A percentile compares a stretch with the other conserved stretches of the same genome.
Evolutionary conservation across 1,140 invertebrate species (phyloP).

Genomic region (Hylyphantes graminicola): DNA sequence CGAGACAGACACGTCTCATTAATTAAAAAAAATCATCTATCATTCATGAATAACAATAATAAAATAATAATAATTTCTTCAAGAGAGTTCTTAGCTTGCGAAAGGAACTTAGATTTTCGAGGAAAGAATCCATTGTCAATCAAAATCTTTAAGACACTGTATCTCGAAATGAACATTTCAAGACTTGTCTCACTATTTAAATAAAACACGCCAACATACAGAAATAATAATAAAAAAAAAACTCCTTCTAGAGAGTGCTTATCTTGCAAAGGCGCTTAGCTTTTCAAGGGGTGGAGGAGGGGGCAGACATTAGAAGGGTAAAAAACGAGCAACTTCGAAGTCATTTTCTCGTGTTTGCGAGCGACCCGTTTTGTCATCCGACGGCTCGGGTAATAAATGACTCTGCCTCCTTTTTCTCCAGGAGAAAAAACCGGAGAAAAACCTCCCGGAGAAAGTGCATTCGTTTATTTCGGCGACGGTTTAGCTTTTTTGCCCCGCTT

Average conservation of each 20-base stretch:
- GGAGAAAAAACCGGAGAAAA: slow-evolving; percentile 12
- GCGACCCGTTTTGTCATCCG: slow-evolving; percentile 41
- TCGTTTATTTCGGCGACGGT: slow-evolving; percentile 38
- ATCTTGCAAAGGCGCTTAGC: background rate
- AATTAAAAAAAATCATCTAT: too few species aligned
- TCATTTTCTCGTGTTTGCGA: slow-evolving; percentile 39
- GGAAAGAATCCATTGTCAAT: too few species aligned
- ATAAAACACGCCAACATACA: background rate
- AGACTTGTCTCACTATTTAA: background rate
- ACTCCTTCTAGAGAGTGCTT: slow-evolving; percentile 5
- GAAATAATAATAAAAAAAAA: background rate
- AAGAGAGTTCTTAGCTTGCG: too few species aligned
- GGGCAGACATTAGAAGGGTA: slow-evolving; percentile 42
- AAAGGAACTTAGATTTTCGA: too few species aligned
- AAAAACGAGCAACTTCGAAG: slow-evolving; percentile 41
- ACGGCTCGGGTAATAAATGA: slow-evolving; percentile 44
- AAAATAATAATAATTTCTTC: too few species aligned
- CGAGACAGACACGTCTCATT: too few species aligned
- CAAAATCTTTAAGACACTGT: too few species aligned
- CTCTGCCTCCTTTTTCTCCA: slow-evolving; percentile 18
- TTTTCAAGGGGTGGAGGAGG: background rate
- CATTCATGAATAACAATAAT: too few species aligned
- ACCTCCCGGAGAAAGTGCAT: slow-evolving; percentile 22
- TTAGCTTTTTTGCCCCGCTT: slow-evolving; percentile 37
- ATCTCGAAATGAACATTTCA: too few species aligned